Evolutionary conservation across 35 echinoderm and acorn worm genomes (phyloP), one percentile per base, ranked within the genome.

Genomic region (Apostichopus parvimensis): DNA sequence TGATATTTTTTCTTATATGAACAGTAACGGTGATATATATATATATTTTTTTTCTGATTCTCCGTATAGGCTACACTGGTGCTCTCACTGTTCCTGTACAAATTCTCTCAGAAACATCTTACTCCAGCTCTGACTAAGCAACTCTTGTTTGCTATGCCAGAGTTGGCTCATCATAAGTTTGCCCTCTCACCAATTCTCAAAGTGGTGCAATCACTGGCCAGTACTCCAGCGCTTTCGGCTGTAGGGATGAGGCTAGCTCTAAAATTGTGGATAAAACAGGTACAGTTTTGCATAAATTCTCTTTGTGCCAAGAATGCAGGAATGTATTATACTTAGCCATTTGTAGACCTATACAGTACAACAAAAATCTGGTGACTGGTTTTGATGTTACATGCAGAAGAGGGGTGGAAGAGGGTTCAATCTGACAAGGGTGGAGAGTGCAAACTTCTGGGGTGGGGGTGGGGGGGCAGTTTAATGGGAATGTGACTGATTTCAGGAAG

Each of bases 241-340:
- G 56, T 87, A 18, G 82, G 73, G 28, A 57, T 93, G 56, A 73
- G 92, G 75, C 66, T 93, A 5, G 54, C 80, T 62, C 28, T 58
- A 15, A 87, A 59, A 13, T 24, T 93, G n/a, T 93, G 92, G 92
- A 88, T 72, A 64, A 88, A 88, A 88, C 86, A 88, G 86, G 86
- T 88, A 73, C 57, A 17, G 15, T 6, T 53, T 80, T 15, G 11
- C 13, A 12, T 0, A 53, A 34, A 6, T 24, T 34, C 23, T 8
- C 5, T 24, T 6, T 20, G 77, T 25, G 9, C n/a, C 73, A 11
- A 79, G 26, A 79, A 28, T 28, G 26, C 11, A 52, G 9, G 5
- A 26, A 77, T 8, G 1, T 61, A 61, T 61, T 61, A 61, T 61
- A 1, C 6, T 12, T 12, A 9, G 7, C 58, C 58, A 8, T 61